Evolutionary conservation across 2,888 invertebrate genomes (phyloP).

Genomic region (Atrina japonica): DNA sequence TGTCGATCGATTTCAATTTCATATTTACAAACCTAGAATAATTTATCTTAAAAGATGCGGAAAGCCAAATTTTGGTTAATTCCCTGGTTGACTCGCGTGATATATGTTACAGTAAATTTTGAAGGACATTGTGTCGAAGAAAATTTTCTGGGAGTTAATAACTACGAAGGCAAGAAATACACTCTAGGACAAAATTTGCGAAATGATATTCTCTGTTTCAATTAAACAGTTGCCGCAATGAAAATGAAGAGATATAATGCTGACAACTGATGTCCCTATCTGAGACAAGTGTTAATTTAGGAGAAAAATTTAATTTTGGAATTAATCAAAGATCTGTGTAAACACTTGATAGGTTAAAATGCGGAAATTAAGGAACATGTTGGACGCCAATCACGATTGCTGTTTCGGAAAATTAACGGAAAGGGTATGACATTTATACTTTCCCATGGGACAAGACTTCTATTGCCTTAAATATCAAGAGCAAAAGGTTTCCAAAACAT

Average conservation of each 20-base stretch:
- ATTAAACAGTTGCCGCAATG: neutral
- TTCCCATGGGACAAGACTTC: constrained; percentile 8
- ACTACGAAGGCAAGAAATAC: too few species aligned
- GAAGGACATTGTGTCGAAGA: too few species aligned
- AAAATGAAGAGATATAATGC: constrained; percentile 1
- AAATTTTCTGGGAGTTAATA: too few species aligned
- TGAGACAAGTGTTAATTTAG: constrained; percentile 25
- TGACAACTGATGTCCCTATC: constrained; percentile 29
- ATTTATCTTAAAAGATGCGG: too few species aligned
- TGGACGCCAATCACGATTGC: constrained; percentile 33
- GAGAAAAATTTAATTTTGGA: constrained; percentile 33
- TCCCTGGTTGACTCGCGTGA: too few species aligned
- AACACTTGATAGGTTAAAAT: constrained; percentile 41
- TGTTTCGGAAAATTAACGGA: constrained; percentile 34
- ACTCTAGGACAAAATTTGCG: too few species aligned
- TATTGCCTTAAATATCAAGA: too few species aligned
- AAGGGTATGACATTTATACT: constrained; percentile 27
- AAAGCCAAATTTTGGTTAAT: too few species aligned
- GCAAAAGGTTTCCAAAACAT: neutral
- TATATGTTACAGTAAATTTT: too few species aligned
- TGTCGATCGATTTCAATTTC: too few species aligned
- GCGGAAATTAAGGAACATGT: constrained; percentile 41
- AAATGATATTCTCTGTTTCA: constrained; percentile 1
- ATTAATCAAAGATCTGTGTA: constrained; percentile 42
- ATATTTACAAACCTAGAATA: too few species aligned